Base-by-base conservation (phyloP, 2,888 invertebrate species). In the Stegana nigrithorax region DNA sequence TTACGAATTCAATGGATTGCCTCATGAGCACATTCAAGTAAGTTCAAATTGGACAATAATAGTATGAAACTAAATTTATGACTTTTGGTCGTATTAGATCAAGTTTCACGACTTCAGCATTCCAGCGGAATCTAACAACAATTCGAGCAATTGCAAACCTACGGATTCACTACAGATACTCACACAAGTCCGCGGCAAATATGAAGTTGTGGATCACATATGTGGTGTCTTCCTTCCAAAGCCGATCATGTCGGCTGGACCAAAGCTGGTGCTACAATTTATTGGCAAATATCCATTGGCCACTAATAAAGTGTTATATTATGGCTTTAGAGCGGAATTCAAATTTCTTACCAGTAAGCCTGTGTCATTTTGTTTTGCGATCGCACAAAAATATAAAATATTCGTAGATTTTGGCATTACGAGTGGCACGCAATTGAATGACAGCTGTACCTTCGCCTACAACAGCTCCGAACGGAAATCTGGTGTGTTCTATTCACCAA, bases 231-330 rank as follows among this genome's bases (percentile, higher is more conserved):
- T 76, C 50, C 85, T 92, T 59, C 96, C 97, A 1, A 92, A 92
- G 71, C 94, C 95, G 62, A 89, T 97, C 69, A 97, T 98, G 97
- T 97, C 97, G 63, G 95, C 92, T 82, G 94, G 95, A 44, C 93
- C 94, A 56, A 89, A 92, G 78, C 87, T 98, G 81, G 91, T 93
- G 82, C 87, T 98, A 62, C 94, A 96, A 85, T 97, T 97, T 83
- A 89, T 91, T 65, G 94, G 94, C 53, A 88, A 90, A 58, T 75
- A 80, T 68, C 81, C 83, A 0, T 61, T 53, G 19, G 71, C 69
- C 64, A 92, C 92, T n/a, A 92, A 93, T 25, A 89, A 92, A 65
- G 71, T 78, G 74, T 90, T 91, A 75, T 91, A 92, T 55, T 91
- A 92, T 79, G 96, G 96, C 67, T 97, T 96, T 86, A 92, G 92